Conservation (phyloP, 1,140 invertebrate species). For the Proales similis region DNA sequence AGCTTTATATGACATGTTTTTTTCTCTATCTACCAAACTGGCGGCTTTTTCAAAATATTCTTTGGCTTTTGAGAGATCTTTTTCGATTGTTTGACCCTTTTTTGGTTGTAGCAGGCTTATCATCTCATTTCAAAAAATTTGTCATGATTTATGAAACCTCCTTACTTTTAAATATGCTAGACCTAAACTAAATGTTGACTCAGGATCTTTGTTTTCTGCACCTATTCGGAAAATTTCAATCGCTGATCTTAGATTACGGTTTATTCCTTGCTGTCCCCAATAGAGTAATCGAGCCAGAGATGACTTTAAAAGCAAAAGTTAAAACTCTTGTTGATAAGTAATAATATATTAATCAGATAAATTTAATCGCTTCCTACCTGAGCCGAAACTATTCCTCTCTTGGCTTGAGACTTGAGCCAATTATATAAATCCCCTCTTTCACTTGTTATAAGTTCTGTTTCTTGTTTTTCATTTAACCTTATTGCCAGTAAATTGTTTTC, state of each 20-base stretch:
- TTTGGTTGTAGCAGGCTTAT: neutral
- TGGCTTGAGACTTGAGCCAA: slow-evolving; percentile 12
- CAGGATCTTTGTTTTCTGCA: slow-evolving; percentile 1
- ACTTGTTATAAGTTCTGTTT: neutral
- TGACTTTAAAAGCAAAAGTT: neutral
- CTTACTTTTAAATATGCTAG: neutral
- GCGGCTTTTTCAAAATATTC: neutral
- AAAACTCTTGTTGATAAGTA: neutral
- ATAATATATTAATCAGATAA: neutral
- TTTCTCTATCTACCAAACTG: neutral
- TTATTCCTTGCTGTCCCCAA: neutral
- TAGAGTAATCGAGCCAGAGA: neutral
- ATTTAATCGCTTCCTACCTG: neutral
- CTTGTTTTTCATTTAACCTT: neutral
- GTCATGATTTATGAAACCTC: neutral
- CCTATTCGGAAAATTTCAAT: neutral
- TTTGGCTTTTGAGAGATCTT: neutral
- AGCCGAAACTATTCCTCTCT: neutral
- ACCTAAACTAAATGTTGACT: neutral
- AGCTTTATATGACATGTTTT: slow-evolving; percentile 22
- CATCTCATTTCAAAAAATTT: neutral
- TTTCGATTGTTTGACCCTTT: neutral
- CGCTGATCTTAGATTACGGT: neutral
- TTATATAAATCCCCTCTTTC: neutral
- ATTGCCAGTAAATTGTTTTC: neutral